These are phyloP conservation scores for Diglossa brunneiventris DNA, from an alignment of 2,113 vertebrate genomes.

Conservation along the genomic window DNA sequence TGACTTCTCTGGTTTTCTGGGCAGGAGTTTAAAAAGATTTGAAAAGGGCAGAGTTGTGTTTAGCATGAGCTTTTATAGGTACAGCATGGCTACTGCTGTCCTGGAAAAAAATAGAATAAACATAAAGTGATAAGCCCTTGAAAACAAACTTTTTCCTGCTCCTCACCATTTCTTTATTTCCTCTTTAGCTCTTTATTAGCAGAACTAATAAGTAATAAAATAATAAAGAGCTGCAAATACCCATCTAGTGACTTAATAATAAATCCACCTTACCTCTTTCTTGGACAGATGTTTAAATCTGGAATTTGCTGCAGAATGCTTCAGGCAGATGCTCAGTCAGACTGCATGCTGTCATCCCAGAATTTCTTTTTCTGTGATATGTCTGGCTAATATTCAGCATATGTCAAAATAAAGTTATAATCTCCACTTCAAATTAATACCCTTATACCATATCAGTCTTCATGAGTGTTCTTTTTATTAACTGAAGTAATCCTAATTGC, in stretches of 20 bases:
- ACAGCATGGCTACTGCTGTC: not conserved
- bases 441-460: slow-evolving; percentile 27
- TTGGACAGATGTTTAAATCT: slow-evolving; percentile 21
- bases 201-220: not conserved
- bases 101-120: not conserved
- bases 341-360: not conserved
- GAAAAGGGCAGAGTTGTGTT: not conserved
- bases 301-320: slow-evolving; percentile 19
- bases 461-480: slow-evolving; percentile 43
- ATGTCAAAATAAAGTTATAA: slow-evolving; percentile 55
- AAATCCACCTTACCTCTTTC: not conserved
- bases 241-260: not conserved
- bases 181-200: not conserved
- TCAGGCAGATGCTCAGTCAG: not conserved
- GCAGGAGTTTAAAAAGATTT: not conserved
- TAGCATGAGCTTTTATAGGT: not conserved
- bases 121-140: not conserved
- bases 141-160: not conserved
- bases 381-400: slow-evolving; percentile 31
- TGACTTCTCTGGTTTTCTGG: not conserved
- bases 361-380: slow-evolving; percentile 3
- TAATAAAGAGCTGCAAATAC: not conserved
- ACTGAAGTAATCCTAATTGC: slow-evolving; percentile 42
- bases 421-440: slow-evolving; percentile 60
- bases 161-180: not conserved